Conservation (phyloP, 1,140 invertebrate species). For the Orchesella cincta region DNA sequence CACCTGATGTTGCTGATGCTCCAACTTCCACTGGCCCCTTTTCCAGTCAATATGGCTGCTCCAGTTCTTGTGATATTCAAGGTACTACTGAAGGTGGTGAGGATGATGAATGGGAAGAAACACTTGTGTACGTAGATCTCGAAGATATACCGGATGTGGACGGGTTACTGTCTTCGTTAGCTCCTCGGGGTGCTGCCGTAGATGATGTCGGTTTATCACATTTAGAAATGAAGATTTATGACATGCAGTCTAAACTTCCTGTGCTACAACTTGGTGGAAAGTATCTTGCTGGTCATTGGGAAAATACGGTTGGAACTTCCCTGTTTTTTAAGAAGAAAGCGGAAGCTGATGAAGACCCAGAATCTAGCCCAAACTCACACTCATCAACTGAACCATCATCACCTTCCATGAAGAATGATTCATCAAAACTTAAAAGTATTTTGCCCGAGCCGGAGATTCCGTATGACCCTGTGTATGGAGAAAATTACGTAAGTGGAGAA, state of each 20-base stretch:
- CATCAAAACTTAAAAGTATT: neutral
- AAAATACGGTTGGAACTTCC: neutral
- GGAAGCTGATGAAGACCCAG: neutral
- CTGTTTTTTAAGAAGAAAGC: constrained; percentile 18
- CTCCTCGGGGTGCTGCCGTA: neutral
- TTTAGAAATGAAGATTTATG: constrained; percentile 8
- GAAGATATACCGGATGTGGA: constrained; percentile 11
- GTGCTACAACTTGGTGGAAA: neutral
- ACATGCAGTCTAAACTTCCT: neutral
- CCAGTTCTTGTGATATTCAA: too few relatives aligned
- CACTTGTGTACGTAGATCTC: neutral
- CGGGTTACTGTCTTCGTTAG: neutral
- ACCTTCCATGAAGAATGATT: neutral
- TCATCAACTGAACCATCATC: too few relatives aligned
- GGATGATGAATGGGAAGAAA: constrained; percentile 14
- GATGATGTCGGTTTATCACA: neutral
- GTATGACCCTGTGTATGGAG: constrained; percentile 1
- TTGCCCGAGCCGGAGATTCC: constrained; percentile 1
- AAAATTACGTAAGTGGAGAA: neutral
- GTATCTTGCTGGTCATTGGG: constrained; percentile 10
- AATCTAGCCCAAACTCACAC: neutral
- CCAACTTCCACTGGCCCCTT: too few relatives aligned
- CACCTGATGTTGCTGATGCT: too few relatives aligned
- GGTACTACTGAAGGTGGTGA: neutral
- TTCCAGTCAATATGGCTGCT: too few relatives aligned